Conservation (phyloP, 2,113 vertebrate genomes). For the Catharus fuscescens region DNA sequence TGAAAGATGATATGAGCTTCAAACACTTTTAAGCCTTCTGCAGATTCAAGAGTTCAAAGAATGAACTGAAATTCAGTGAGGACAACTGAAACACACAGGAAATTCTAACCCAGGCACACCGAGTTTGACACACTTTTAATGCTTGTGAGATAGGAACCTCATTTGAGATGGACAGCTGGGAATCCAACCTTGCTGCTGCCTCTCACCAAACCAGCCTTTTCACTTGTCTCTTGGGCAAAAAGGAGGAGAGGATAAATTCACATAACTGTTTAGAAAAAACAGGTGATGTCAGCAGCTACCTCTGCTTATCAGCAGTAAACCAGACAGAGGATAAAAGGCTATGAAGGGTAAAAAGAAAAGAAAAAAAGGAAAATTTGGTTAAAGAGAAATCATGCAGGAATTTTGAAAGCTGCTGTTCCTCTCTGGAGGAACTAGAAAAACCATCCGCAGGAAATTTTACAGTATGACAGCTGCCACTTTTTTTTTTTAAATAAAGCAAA, state of each 20-base stretch:
- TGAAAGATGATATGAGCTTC: not conserved
- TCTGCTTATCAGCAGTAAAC: not conserved
- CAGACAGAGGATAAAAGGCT: not conserved
- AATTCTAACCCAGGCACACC: not conserved
- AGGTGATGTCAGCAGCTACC: not conserved
- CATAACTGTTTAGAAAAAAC: not conserved
- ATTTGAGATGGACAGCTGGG: not conserved
- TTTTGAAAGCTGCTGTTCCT: not conserved
- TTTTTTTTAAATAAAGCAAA: not conserved
- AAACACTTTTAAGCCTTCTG: not conserved
- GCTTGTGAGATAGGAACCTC: not conserved
- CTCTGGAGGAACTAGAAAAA: not conserved
- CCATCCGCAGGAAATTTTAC: not conserved
- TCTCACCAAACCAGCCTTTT: not conserved
- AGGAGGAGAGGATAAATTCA: not conserved
- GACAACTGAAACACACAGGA: constrained; percentile 1
- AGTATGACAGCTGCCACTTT: not conserved
- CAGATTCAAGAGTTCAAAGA: not conserved
- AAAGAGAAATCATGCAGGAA: not conserved
- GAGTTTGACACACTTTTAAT: not conserved
- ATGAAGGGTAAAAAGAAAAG: not conserved
- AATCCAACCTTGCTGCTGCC: not conserved
- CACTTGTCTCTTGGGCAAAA: not conserved
- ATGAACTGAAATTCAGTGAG: not conserved
- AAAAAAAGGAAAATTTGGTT: not conserved